A percentile compares a stretch with the other conserved stretches of the same genome.
phyloP scores from a whole-genome alignment of 2,797 vertebrate species.

The Danio kyathit region DNA sequence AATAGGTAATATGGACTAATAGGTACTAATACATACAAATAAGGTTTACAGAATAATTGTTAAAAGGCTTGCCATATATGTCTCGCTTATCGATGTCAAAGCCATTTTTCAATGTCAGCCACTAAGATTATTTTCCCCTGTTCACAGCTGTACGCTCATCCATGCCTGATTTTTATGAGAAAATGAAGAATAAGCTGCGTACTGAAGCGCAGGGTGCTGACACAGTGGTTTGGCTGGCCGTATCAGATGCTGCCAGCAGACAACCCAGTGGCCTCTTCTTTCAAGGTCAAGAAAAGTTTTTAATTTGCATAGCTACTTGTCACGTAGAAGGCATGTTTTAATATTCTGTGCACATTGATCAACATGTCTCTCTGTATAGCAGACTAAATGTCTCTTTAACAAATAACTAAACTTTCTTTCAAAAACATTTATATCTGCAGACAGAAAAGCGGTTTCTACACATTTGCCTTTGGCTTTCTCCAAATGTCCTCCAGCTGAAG shows the following conservation, averaged over 20 bases:
- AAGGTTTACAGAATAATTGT: no score
- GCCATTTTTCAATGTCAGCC: background rate
- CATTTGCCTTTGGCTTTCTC: conserved; percentile 83
- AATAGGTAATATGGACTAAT: no score
- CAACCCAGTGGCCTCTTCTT: conserved; percentile 83
- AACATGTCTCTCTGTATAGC: background rate
- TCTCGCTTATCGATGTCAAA: background rate
- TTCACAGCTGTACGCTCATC: conserved; percentile 78
- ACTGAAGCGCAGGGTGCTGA: conserved; percentile 84
- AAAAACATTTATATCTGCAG: conserved; percentile 65
- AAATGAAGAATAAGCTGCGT: conserved; percentile 82
- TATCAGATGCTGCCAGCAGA: conserved; percentile 69
- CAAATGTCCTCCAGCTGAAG: conserved; percentile 73
- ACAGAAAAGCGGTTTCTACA: conserved; percentile 79
- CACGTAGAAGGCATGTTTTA: background rate
- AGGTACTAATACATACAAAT: no score
- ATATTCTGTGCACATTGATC: background rate
- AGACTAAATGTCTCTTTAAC: background rate
- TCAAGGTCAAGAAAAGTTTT: conserved; percentile 74
- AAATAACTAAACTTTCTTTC: background rate
- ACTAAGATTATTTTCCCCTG: conserved; percentile 8
- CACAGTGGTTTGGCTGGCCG: conserved; percentile 81
- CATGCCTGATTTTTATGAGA: conserved; percentile 84
- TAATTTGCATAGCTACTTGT: background rate
- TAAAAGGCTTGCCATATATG: background rate